Conservation (phyloP, 2,797 vertebrate genomes). For the Tragopan temminckii region DNA sequence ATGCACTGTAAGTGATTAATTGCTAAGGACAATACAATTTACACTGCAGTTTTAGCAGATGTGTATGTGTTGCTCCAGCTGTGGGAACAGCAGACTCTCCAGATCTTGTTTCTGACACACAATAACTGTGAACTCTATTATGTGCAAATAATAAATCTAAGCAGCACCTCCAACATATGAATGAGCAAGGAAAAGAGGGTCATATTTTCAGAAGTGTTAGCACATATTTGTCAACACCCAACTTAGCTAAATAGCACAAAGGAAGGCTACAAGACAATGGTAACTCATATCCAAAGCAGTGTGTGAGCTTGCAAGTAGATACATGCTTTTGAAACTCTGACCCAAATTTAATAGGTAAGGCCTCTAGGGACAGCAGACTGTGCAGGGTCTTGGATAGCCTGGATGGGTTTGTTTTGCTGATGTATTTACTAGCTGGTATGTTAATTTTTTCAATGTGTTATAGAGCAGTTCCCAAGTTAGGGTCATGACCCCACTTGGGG, state of each 20-base stretch:
- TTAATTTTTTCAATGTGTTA: constrained; percentile 74
- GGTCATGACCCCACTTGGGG: constrained; percentile 67
- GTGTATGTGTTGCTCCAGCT: constrained; percentile 50
- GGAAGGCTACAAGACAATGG: constrained; percentile 1
- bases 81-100: constrained; percentile 34
- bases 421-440: constrained; percentile 64
- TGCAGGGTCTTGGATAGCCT: background rate
- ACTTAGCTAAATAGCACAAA: constrained; percentile 13
- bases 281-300: background rate
- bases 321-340: background rate
- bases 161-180: constrained; percentile 44
- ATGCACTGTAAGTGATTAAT: constrained; percentile 14
- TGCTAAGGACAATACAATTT: constrained; percentile 40
- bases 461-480: constrained; percentile 31
- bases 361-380: background rate
- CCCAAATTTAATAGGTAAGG: constrained; percentile 7
- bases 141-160: constrained; percentile 66
- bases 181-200: constrained; percentile 5
- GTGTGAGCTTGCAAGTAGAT: background rate
- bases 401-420: constrained; percentile 53
- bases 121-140: constrained; percentile 34
- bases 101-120: constrained; percentile 59
- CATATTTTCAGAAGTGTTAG: constrained; percentile 50
- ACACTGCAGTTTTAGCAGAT: constrained; percentile 12
- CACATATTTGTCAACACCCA: constrained; percentile 57